These are phyloP conservation scores for Mesorhabditis spiculigera DNA, from an alignment of 2,888 invertebrate genomes.

Conservation along the genomic window DNA sequence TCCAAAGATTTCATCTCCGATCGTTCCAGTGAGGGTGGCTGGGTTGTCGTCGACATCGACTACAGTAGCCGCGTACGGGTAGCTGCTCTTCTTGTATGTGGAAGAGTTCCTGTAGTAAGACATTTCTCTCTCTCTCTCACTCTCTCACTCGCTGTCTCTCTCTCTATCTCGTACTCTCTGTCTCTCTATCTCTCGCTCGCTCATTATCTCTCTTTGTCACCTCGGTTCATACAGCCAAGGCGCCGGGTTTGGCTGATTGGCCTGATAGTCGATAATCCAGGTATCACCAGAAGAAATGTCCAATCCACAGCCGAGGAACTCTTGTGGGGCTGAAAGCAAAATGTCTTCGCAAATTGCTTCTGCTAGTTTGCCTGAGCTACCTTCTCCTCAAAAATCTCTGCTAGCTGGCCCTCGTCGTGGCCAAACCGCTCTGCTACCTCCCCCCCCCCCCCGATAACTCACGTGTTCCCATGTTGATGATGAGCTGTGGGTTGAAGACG, in stretches of 20 bases:
- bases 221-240: not conserved
- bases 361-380: too few species aligned
- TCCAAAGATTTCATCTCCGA: not conserved
- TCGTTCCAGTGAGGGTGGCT: not conserved
- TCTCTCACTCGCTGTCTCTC: not conserved
- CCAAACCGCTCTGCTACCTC: too few species aligned
- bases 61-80: not conserved
- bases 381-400: too few species aligned
- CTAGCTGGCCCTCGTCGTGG: too few species aligned
- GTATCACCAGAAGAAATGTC: not conserved
- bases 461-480: slow-evolving; percentile 5
- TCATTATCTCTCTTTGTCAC: not conserved
- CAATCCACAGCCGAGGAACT: slow-evolving; percentile 3
- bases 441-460: too few species aligned
- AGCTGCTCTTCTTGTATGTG: not conserved
- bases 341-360: not conserved
- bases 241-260: not conserved
- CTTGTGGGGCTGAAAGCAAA: not conserved
- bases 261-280: not conserved
- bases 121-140: too few species aligned
- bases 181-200: not conserved
- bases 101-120: not conserved
- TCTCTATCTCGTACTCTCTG: not conserved
- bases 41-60: not conserved
- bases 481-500: slow-evolving; percentile 2